phyloP scores from a whole-genome alignment of 2,888 invertebrate genomes.

The Conchocele bisecta region DNA sequence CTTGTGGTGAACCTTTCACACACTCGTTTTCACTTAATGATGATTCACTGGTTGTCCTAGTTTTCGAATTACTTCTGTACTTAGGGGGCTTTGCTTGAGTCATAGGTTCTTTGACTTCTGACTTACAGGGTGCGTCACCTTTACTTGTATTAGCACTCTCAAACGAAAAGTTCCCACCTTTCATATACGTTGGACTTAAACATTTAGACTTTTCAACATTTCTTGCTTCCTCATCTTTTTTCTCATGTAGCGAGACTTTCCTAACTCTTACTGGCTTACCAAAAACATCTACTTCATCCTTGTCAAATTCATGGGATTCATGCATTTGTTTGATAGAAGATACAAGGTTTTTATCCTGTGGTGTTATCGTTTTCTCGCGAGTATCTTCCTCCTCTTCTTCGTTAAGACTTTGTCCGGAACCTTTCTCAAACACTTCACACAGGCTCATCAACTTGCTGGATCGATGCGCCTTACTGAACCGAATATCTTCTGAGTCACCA shows the following conservation, averaged over 20 bases:
- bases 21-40: slow-evolving; percentile 69
- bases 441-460: slow-evolving; percentile 73
- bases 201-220: not conserved
- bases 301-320: slow-evolving; percentile 47
- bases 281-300: slow-evolving; percentile 8
- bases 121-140: slow-evolving; percentile 7
- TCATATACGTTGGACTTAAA: slow-evolving; percentile 21
- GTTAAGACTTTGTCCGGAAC: slow-evolving; percentile 55
- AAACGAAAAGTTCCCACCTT: slow-evolving; percentile 13
- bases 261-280: slow-evolving; percentile 25
- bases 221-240: slow-evolving; percentile 19
- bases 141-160: slow-evolving; percentile 8
- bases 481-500: slow-evolving; percentile 62
- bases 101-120: slow-evolving; percentile 28
- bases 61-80: slow-evolving; percentile 63
- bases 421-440: slow-evolving; percentile 74
- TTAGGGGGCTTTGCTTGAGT: slow-evolving; percentile 67
- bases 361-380: slow-evolving; percentile 36
- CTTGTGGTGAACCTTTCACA: slow-evolving; percentile 39
- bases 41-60: slow-evolving; percentile 74
- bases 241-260: slow-evolving; percentile 28
- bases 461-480: slow-evolving; percentile 68
- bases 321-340: slow-evolving; percentile 55
- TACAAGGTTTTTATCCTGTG: slow-evolving; percentile 58
- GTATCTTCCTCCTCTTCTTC: slow-evolving; percentile 40